Base-by-base conservation (phyloP, 2,888 invertebrate genomes). In the Brachyopa scutellaris region DNA sequence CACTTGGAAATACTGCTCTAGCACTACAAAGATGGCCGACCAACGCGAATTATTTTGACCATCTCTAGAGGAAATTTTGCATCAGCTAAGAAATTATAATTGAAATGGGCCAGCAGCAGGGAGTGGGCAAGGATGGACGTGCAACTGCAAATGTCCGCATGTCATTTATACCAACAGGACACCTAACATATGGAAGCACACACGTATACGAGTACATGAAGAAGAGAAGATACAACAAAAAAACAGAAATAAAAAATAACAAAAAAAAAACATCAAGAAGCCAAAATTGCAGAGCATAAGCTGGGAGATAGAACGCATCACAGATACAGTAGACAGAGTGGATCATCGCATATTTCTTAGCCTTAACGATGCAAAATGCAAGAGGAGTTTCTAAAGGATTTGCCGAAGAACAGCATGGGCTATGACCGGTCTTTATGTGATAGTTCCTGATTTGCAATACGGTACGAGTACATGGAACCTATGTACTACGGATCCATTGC, bases 41-140 rank as follows among this genome's bases (percentile, higher is more conserved):
- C 77, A 55, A 67, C 83, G 83, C 78, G 83, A 83, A 67, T 83
- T 78, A 83, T 78, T 83, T 83, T 78, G 78, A 73, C 78, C 72
- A 77, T 78, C 78, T 78, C 77, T 83, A 45, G 72, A 83, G 83
- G 62, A 83, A 83, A 83, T 73, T 78, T 83, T 78, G 83, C 83
- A 83, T 83, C 83, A 73, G 72, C 78, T 78, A 78, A 83, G 83
- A 83, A 83, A 83, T 83, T 83, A 83, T 78, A 83, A 83, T 83
- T 83, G 83, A 83, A 83, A 83, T 73, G 83, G 78, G 61, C 83
- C 45, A 59, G 47, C 47, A 47, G n/a, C 62, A 47, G 21, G 17
- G 57, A 17, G 19, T 13, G 17, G 13, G 17, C 9, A 29, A 21
- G 55, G 47, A 69, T 42, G 79, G 45, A 74, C 62, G 55, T 78